Evolutionary conservation across 2,113 vertebrate genomes (phyloP).

Genomic region (Platysteira castanea): DNA sequence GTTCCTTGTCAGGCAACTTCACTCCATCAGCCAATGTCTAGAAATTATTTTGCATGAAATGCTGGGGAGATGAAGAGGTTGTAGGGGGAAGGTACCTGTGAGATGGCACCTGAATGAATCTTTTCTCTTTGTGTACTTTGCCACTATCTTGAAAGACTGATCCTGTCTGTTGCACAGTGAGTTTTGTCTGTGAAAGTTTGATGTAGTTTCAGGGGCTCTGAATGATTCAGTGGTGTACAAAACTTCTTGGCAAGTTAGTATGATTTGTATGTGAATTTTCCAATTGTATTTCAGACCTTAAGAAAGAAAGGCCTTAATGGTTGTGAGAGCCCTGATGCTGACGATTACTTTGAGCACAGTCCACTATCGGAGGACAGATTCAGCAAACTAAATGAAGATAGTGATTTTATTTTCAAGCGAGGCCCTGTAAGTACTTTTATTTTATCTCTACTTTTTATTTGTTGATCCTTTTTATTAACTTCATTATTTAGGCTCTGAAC

Average conservation of each 20-base stretch:
- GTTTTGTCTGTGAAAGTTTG: constrained; percentile 31
- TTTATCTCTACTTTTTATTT: constrained; percentile 89
- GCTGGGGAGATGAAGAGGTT: not conserved
- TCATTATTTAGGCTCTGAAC: constrained; percentile 99
- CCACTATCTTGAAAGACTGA: not conserved
- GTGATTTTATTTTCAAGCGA: constrained; percentile 99
- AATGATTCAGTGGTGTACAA: constrained; percentile 59
- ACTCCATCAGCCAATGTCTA: not conserved
- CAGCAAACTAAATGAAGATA: constrained; percentile 99
- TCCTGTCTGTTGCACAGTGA: constrained; percentile 23
- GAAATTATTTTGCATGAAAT: not conserved
- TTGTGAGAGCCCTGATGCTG: constrained; percentile 98
- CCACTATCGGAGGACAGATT: constrained; percentile 98
- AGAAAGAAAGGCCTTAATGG: constrained; percentile 99
- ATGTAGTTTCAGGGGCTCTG: constrained; percentile 67
- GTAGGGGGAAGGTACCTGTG: not conserved
- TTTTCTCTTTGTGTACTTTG: not conserved
- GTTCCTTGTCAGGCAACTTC: not conserved
- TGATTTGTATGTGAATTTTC: constrained; percentile 91
- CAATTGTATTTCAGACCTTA: constrained; percentile 99
- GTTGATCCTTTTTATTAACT: constrained; percentile 99
- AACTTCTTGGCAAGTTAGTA: constrained; percentile 72
- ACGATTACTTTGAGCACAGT: constrained; percentile 99
- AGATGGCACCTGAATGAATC: not conserved
- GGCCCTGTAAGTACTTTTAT: constrained; percentile 98